Conservation (phyloP, 2,888 invertebrate genomes). For the Rhynchonema sp. region DNA sequence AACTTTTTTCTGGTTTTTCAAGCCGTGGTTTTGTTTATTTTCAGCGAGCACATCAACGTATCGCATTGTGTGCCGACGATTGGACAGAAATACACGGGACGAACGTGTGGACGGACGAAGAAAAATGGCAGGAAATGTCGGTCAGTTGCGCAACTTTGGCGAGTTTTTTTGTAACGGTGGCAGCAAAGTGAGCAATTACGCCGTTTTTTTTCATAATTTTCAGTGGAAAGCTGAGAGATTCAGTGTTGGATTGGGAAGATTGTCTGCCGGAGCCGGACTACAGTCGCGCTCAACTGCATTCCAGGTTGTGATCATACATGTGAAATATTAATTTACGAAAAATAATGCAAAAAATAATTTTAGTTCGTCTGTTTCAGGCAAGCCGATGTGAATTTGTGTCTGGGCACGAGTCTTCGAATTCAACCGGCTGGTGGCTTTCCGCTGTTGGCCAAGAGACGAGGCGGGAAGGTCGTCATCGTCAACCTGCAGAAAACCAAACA, state of each 20-base stretch:
- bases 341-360: not conserved
- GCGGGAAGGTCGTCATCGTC: constrained; percentile 71
- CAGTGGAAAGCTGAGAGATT: constrained; percentile 65
- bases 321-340: not conserved
- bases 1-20: not conserved
- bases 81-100: constrained; percentile 49
- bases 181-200: too few species aligned
- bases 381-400: constrained; percentile 73
- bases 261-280: constrained; percentile 45
- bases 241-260: constrained; percentile 91
- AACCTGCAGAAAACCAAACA: constrained; percentile 96
- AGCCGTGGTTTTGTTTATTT: not conserved
- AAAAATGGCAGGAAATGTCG: too few species aligned
- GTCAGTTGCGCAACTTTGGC: too few species aligned
- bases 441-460: constrained; percentile 57
- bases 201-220: not conserved
- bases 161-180: too few species aligned
- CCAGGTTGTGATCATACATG: constrained; percentile 44
- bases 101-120: constrained; percentile 44
- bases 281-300: constrained; percentile 57
- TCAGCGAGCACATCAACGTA: not conserved
- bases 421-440: constrained; percentile 87
- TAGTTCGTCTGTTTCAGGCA: constrained; percentile 42
- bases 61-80: constrained; percentile 34
- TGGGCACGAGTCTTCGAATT: constrained; percentile 95